phyloP scores from a whole-genome alignment of 2,888 invertebrate genomes.

The Azorinus chamasolen region DNA sequence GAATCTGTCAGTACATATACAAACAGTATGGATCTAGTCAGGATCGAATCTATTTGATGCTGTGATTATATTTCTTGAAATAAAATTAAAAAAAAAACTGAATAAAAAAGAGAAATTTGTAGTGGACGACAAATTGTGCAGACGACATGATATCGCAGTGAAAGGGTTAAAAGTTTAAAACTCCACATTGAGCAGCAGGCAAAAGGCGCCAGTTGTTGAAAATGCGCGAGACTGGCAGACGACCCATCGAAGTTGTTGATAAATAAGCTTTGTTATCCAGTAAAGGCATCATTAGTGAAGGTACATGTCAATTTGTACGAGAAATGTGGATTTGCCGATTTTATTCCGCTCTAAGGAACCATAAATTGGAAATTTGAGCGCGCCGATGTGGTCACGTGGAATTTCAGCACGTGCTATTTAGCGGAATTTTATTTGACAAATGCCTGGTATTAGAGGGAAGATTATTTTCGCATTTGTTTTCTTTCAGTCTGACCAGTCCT shows the following conservation, averaged over 20 bases:
- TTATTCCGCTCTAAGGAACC: conserved; percentile 10
- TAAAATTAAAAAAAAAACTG: no score
- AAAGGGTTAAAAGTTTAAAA: no score
- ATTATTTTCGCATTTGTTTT: conserved; percentile 14
- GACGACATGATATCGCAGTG: no score
- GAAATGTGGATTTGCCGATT: conserved; percentile 12
- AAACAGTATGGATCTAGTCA: no score
- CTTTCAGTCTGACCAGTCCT: not conserved
- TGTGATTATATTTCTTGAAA: no score
- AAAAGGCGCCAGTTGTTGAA: no score
- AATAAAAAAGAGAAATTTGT: no score
- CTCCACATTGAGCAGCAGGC: no score
- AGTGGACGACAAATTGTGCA: no score
- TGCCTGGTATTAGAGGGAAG: not conserved
- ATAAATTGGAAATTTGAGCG: conserved; percentile 11
- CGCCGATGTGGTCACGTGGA: conserved; percentile 4
- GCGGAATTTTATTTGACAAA: conserved; percentile 12
- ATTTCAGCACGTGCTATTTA: conserved; percentile 16
- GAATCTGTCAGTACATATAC: no score
- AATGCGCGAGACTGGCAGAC: not conserved
- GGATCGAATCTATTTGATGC: no score
- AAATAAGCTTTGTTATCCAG: conserved; percentile 11
- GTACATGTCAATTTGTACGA: conserved; percentile 10
- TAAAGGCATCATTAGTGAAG: conserved; percentile 4
- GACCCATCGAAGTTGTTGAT: not conserved